Evolutionary conservation across 2,797 vertebrate species (phyloP), one percentile per base, ranked within the genome.

Genomic region (Ctenochaetus hawaiiensis): DNA sequence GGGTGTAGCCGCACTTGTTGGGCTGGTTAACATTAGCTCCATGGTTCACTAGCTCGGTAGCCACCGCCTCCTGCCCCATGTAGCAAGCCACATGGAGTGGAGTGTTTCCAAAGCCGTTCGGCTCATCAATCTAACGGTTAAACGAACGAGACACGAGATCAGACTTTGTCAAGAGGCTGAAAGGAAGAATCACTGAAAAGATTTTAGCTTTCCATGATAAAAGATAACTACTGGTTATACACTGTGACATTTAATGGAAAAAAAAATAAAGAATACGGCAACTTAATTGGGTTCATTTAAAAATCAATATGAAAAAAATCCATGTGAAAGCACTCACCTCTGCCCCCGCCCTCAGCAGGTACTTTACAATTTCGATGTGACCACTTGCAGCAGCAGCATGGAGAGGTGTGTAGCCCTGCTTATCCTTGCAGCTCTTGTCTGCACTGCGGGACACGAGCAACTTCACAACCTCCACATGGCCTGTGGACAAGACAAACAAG

Each of bases 51-150:
- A 99, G 95, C 91, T 99, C 97, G 0, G 96, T 96, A 78, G 97
- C 97, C 93, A 98, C 97, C 0, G 96, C 96, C 70, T 98, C 97
- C 89, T 98, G 97, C 61, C 98, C 97, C 94, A 96, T 97, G 95
- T 98, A 98, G 91, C 98, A 99, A 48, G 97, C 96, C 59, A 99
- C 97, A 80, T 99, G 98, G 87, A 99, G 96, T 39, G 98, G 97
- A 75, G 97, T 99, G 96, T 99, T 99, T 66, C 98, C 98, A 34
- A 97, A 98, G 69, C 94, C 93, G 1, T 99, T 99, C 67, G 96
- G 96, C 89, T 99, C 97, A 57, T 99, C 97, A 0, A 98, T 98
- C 98, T 99, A 87, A 0, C 0, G 51, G 37, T 2, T 49, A 63
- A 76, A 66, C 30, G 45, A 51, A 59, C 1, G 7, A 16, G 14